phyloP scores from a whole-genome alignment of 2,113 vertebrate genomes.

The Pagrus major region DNA sequence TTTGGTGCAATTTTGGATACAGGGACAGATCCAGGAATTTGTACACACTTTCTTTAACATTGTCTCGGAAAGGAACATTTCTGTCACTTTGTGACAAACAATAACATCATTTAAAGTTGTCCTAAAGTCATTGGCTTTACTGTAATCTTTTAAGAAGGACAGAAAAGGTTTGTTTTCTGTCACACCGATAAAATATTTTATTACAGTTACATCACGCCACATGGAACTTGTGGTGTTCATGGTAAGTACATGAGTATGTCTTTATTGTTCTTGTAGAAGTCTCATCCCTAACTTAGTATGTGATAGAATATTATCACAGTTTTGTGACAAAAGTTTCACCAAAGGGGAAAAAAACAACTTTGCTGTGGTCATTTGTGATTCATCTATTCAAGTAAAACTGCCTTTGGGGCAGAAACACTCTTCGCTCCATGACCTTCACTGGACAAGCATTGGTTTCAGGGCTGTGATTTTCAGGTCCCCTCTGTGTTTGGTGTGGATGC shows the following conservation, averaged over 20 bases:
- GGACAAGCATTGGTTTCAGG: conserved; percentile 68
- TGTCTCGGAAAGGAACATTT: no score
- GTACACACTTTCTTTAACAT: no score
- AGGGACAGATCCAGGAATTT: no score
- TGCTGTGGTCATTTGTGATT: conserved; percentile 56
- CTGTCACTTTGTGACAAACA: no score
- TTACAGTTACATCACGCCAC: neutral
- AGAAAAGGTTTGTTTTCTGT: no score
- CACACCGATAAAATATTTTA: neutral
- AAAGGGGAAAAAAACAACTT: conserved; percentile 15
- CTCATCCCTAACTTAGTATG: neutral
- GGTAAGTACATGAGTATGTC: neutral
- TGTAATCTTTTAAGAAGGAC: no score
- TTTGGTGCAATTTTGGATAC: no score
- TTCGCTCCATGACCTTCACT: conserved; percentile 68
- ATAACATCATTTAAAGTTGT: no score
- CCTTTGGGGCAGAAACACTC: conserved; percentile 48
- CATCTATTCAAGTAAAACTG: conserved; percentile 70
- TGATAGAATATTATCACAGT: neutral
- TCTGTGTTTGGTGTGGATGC: conserved; percentile 60
- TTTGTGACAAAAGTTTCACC: conserved; percentile 39
- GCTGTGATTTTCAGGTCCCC: conserved; percentile 70
- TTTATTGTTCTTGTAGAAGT: conserved; percentile 12
- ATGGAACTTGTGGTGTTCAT: neutral
- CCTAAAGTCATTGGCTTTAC: no score